Evolutionary conservation across 35 echinoderm and acorn worm genomes (phyloP).

Genomic region (Apostichopus parvimensis): DNA sequence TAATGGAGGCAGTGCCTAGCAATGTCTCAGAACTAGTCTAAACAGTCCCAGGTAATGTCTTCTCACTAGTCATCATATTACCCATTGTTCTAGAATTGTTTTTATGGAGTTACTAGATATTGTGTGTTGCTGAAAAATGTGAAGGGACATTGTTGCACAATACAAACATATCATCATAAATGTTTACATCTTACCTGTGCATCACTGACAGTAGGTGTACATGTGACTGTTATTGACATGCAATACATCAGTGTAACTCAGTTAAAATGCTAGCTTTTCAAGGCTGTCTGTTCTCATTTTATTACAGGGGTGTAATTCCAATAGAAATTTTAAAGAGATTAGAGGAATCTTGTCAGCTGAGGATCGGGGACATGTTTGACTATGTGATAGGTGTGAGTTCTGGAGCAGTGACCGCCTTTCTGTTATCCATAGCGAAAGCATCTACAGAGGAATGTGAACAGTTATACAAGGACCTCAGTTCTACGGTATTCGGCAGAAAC

Average conservation of each 20-base stretch:
- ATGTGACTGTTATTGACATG: neutral
- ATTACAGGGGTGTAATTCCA: constrained; percentile 84
- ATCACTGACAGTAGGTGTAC: too few relatives aligned
- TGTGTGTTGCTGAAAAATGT: too few relatives aligned
- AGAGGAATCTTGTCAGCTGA: constrained; percentile 60
- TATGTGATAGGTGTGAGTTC: constrained; percentile 93
- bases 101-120: too few relatives aligned
- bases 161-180: too few relatives aligned
- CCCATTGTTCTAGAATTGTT: too few relatives aligned
- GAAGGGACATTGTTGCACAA: too few relatives aligned
- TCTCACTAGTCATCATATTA: too few relatives aligned
- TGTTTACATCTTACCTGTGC: too few relatives aligned
- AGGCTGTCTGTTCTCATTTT: neutral
- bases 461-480: constrained; percentile 67
- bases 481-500: constrained; percentile 82
- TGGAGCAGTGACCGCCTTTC: constrained; percentile 84
- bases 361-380: constrained; percentile 93
- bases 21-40: too few relatives aligned
- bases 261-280: neutral
- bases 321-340: constrained; percentile 77
- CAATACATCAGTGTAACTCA: neutral
- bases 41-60: too few relatives aligned
- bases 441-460: constrained; percentile 78
- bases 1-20: too few relatives aligned
- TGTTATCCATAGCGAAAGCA: constrained; percentile 68